Evolutionary conservation across 2,113 vertebrate species (phyloP).

Genomic region (Tetrao urogallus): DNA sequence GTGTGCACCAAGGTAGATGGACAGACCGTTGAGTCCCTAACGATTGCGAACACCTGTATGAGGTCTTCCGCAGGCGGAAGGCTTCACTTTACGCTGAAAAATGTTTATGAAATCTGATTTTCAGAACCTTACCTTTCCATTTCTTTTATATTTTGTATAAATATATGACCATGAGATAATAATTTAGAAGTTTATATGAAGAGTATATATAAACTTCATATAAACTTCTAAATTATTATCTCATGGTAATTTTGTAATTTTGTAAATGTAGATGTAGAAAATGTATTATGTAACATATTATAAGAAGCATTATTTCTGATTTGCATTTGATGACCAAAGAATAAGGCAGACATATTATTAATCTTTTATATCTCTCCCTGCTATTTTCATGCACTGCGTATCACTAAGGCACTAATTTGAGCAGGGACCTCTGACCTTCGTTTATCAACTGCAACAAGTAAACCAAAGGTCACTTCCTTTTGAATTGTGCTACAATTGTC

Average conservation of each 20-base stretch:
- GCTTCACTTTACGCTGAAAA: neutral
- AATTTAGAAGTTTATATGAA: too few species aligned
- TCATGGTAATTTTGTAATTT: neutral
- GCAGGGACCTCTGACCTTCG: neutral
- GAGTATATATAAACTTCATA: too few species aligned
- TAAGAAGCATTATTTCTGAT: neutral
- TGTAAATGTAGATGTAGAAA: too few species aligned
- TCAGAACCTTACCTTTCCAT: neutral
- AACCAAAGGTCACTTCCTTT: neutral
- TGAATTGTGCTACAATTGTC: neutral
- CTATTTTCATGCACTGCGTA: neutral
- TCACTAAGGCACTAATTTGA: neutral
- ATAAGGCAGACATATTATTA: neutral
- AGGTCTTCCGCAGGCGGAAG: too few species aligned
- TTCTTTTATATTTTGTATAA: neutral
- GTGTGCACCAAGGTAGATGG: too few species aligned
- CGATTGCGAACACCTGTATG: too few species aligned
- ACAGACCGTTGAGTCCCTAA: too few species aligned
- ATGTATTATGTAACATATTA: neutral
- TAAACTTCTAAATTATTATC: neutral
- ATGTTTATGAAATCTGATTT: neutral
- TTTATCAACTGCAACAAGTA: neutral
- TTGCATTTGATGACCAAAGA: rapidly evolving
- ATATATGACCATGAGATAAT: too few species aligned
- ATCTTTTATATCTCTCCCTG: neutral